A percentile compares a stretch with the other conserved stretches of the same genome.
phyloP scores from a whole-genome alignment of 1,140 invertebrate genomes.

The Drosophila guanche region DNA sequence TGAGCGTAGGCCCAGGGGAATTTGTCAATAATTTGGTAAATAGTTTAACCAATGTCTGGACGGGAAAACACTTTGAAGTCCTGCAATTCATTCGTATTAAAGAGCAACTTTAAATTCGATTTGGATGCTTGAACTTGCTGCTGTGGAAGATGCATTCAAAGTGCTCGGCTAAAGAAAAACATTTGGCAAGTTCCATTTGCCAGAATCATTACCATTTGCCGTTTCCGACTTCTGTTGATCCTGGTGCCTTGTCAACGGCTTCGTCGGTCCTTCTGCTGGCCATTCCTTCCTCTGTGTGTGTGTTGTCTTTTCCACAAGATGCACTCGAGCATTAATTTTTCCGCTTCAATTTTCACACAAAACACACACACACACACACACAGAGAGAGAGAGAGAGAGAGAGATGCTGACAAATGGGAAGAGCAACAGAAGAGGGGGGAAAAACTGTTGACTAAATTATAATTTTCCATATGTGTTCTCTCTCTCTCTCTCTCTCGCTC shows the following conservation, averaged over 20 bases:
- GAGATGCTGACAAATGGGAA: conserved; percentile 3
- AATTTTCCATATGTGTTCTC: conserved; percentile 65
- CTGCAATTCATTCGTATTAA: background rate
- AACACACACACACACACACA: conserved; percentile 44
- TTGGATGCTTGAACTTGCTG: background rate
- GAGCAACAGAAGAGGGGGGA: background rate
- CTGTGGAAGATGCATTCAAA: conserved; percentile 26
- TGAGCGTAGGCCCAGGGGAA: conserved; percentile 28
- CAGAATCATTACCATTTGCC: conserved; percentile 6
- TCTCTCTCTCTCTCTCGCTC: conserved; percentile 8
- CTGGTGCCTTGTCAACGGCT: conserved; percentile 49
- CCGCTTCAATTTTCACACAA: conserved; percentile 74
- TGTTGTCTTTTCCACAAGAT: conserved; percentile 74
- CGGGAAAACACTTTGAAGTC: conserved; percentile 36
- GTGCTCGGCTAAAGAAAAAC: conserved; percentile 44
- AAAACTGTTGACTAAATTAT: conserved; percentile 74
- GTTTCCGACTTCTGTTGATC: conserved; percentile 41
- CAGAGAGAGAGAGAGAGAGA: background rate
- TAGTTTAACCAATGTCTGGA: conserved; percentile 47
- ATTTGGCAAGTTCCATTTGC: conserved; percentile 16
- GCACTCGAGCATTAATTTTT: conserved; percentile 77
- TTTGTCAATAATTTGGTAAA: conserved; percentile 42
- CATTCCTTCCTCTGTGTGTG: conserved; percentile 31
- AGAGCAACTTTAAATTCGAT: background rate
- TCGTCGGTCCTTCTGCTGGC: conserved; percentile 14